These are phyloP conservation scores for Drosophila borborema DNA, from an alignment of 2,888 invertebrate species.

Conservation along the genomic window DNA sequence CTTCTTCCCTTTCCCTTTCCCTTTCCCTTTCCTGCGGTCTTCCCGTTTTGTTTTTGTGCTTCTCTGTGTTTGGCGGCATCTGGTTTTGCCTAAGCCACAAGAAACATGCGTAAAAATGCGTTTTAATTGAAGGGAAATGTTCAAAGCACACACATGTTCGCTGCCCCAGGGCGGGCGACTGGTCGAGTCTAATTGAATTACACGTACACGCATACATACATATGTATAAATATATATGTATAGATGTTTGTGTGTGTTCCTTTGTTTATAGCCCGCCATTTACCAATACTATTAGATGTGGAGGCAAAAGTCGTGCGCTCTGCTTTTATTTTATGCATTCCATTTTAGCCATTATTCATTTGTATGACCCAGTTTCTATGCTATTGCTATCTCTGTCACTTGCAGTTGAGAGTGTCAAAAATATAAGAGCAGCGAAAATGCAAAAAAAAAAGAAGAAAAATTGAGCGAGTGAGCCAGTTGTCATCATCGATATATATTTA, in stretches of 20 bases:
- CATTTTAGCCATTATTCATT: slow-evolving; percentile 54
- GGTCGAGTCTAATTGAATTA: slow-evolving; percentile 71
- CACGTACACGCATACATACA: slow-evolving; percentile 20
- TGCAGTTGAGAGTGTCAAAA: slow-evolving; percentile 50
- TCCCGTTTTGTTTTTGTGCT: slow-evolving; percentile 31
- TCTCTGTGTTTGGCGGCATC: slow-evolving; percentile 57
- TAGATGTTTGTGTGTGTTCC: not conserved
- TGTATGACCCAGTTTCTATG: slow-evolving; percentile 63
- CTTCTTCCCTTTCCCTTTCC: not conserved
- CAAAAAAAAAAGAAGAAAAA: not conserved
- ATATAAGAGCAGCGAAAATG: slow-evolving; percentile 10
- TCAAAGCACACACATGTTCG: slow-evolving; percentile 65
- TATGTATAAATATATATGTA: not conserved
- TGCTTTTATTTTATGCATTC: slow-evolving; percentile 40
- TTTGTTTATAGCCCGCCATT: slow-evolving; percentile 41
- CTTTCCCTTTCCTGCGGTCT: not conserved
- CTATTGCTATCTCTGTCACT: slow-evolving; percentile 32
- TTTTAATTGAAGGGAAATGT: slow-evolving; percentile 78
- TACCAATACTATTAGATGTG: slow-evolving; percentile 56
- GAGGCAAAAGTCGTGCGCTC: slow-evolving; percentile 41
- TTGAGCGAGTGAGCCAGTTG: slow-evolving; percentile 34
- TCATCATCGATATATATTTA: slow-evolving; percentile 55
- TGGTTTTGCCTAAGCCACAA: slow-evolving; percentile 49
- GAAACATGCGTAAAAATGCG: slow-evolving; percentile 67
- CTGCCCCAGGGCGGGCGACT: not conserved